A percentile compares a stretch with the other conserved stretches of the same genome.
These are phyloP conservation scores for Prionailurus bengalensis DNA, from an alignment of 2,113 vertebrate species.

Conservation along the genomic window DNA sequence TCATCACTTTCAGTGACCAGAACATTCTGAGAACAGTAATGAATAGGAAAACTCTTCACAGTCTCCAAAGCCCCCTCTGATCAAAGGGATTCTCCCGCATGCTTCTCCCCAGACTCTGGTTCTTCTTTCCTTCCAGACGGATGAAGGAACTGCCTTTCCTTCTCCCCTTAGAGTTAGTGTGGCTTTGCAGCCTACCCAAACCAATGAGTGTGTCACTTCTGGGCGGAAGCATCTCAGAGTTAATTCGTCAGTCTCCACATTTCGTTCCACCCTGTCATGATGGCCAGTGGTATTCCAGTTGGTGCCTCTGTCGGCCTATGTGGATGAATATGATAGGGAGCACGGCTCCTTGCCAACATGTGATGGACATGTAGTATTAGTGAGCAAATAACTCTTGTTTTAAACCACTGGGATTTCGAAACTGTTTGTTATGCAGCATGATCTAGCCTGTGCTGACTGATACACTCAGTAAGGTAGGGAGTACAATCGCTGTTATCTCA, in stretches of 20 bases:
- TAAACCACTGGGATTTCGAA: neutral
- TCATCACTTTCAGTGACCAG: neutral
- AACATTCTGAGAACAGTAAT: neutral
- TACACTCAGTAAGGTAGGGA: neutral
- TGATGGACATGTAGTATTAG: neutral
- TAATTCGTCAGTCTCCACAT: neutral
- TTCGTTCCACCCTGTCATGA: neutral
- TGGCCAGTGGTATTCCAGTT: neutral
- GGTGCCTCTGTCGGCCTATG: neutral
- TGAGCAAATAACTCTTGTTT: neutral
- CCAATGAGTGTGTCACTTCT: neutral
- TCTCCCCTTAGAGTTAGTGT: neutral
- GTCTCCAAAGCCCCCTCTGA: neutral
- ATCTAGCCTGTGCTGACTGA: neutral
- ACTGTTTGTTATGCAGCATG: slow-evolving; percentile 23
- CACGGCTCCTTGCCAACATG: neutral
- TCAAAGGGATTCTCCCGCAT: neutral
- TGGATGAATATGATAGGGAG: neutral
- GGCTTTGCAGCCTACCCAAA: neutral
- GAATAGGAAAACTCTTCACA: neutral
- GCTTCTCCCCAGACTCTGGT: neutral
- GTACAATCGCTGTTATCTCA: neutral
- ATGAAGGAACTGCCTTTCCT: neutral
- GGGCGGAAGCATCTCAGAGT: neutral
- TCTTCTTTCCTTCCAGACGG: neutral